Evolutionary conservation across 2,113 vertebrate genomes (phyloP).

Genomic region (Takifugu flavidus): DNA sequence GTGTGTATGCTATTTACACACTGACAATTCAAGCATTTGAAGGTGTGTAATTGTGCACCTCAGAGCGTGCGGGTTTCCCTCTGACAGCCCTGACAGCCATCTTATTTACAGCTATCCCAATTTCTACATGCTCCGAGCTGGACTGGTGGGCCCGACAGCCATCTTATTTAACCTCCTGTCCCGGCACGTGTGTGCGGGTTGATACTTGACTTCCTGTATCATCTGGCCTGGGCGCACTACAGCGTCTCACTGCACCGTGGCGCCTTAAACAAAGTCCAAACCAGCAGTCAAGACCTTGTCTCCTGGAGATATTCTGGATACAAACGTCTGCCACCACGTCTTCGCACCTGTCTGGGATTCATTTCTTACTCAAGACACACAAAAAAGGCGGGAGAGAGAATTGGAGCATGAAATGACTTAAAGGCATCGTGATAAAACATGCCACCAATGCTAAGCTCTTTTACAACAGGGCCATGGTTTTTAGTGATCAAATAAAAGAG

Average conservation of each 20-base stretch:
- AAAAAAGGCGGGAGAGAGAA: neutral
- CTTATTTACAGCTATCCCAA: conserved; percentile 71
- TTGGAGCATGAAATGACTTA: neutral
- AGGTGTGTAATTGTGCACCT: conserved; percentile 8
- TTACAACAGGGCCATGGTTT: conserved; percentile 58
- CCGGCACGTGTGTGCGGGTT: conserved; percentile 21
- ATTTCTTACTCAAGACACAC: conserved; percentile 14
- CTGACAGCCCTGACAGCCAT: conserved; percentile 67
- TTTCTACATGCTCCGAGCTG: conserved; percentile 60
- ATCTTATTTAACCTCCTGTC: conserved; percentile 58
- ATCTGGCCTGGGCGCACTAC: conserved; percentile 36
- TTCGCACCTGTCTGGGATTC: conserved; percentile 15
- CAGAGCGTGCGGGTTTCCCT: conserved; percentile 44
- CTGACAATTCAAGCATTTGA: conserved; percentile 12
- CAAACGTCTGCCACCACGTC: conserved; percentile 10
- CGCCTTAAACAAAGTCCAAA: conserved; percentile 41
- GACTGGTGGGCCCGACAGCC: conserved; percentile 59
- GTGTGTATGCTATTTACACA: conserved; percentile 18
- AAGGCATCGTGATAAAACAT: conserved; percentile 36
- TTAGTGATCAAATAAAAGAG: conserved; percentile 75
- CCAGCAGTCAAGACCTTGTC: conserved; percentile 8
- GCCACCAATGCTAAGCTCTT: conserved; percentile 49
- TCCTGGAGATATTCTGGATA: conserved; percentile 2
- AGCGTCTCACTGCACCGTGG: conserved; percentile 21
- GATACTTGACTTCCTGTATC: conserved; percentile 45